Evolutionary conservation across 2,888 invertebrate genomes (phyloP), one percentile per base, ranked within the genome.

Genomic region (Meteorus colon): DNA sequence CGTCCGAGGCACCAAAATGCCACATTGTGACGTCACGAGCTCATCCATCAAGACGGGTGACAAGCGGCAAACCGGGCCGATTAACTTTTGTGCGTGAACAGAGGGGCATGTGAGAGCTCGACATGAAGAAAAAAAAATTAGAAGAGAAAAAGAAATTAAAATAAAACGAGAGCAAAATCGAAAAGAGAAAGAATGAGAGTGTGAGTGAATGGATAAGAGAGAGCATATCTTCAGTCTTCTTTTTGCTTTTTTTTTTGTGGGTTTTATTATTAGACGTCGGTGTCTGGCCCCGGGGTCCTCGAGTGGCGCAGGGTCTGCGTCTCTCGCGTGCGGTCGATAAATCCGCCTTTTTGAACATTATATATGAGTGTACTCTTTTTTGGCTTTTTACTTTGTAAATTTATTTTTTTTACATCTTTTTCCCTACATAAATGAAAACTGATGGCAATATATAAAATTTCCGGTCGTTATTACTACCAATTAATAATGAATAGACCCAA

Each of bases 51-150:
- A 75, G 75, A 19, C 51, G 67, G 67, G 74, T 79, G 81, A 84
- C 84, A 84, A 82, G 78, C 80, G 80, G 81, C 82, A 83, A 84
- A 82, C 82, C 82, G 80, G 77, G 79, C 79, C 82, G 82, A 84
- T 84, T 84, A 83, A 83, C 81, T 82, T 84, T 79, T 79, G 77
- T 80, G 72, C 70, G 66, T 71, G 66, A 75, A 75, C 75, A 75
- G 65, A 75, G 71, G 71, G 72, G 69, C 62, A 66, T 75, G 71
- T 59, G 55, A 51, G 51, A 60, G 63, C 63, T 67, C 74, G 70
- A 71, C 70, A 59, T 68, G 71, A 63, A 48, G 63, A 72, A 63
- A 72, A 45, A 63, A 75, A 55, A 71, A 71, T 29, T 62, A 48
- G 51, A 55, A 24, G 67, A 24, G n/a, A 71, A 73, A 55, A 77